phyloP scores from a whole-genome alignment of 2,888 invertebrate species.

The Tethea ocularis region DNA sequence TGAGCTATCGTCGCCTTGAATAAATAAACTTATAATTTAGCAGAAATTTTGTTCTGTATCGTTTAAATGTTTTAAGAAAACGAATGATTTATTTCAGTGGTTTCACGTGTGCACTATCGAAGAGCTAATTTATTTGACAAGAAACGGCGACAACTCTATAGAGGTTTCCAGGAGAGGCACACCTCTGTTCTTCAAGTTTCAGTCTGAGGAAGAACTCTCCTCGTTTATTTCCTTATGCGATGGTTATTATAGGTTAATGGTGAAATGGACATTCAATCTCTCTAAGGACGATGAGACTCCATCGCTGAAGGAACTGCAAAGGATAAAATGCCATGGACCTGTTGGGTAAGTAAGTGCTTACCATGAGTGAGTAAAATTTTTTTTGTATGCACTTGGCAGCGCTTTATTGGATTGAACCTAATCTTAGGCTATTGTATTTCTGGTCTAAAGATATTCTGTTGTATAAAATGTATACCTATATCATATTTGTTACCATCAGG shows the following conservation, averaged over 20 bases:
- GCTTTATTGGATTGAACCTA: neutral
- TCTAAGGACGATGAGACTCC: conserved; percentile 93
- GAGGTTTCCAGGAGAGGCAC: conserved; percentile 92
- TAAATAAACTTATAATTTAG: too few relatives aligned
- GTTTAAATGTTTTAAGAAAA: too few relatives aligned
- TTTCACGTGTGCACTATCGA: conserved; percentile 90
- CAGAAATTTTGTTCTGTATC: too few relatives aligned
- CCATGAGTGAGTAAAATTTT: neutral
- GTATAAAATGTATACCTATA: too few relatives aligned
- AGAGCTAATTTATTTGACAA: conserved; percentile 92
- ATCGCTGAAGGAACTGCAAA: conserved; percentile 87
- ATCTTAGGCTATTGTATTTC: too few relatives aligned
- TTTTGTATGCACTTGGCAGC: neutral
- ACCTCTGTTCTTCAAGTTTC: conserved; percentile 89
- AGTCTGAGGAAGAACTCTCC: conserved; percentile 85
- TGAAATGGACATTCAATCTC: conserved; percentile 95
- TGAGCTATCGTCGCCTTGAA: too few relatives aligned
- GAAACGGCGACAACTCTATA: conserved; percentile 87
- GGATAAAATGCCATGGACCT: conserved; percentile 94
- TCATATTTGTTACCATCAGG: too few relatives aligned
- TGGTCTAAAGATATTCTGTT: too few relatives aligned
- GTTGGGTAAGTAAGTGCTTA: conserved; percentile 86
- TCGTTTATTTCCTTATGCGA: conserved; percentile 93
- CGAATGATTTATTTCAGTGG: conserved; percentile 81
- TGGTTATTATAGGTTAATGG: conserved; percentile 93